Evolutionary conservation across 2,888 invertebrate genomes (phyloP).

Genomic region (Frankliniella fusca): DNA sequence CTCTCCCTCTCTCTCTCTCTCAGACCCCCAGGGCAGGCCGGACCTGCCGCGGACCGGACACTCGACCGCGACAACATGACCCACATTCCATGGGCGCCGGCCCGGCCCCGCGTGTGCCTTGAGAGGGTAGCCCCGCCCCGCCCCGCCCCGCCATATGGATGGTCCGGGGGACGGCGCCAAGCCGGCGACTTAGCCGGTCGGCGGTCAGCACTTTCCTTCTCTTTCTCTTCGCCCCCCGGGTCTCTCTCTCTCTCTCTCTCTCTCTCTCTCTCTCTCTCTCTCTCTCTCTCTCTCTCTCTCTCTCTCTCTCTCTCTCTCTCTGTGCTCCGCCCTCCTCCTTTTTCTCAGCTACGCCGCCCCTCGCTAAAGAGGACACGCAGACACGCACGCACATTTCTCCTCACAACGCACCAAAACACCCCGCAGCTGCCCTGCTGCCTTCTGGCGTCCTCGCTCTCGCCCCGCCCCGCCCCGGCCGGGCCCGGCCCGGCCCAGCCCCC

Average conservation of each 20-base stretch:
- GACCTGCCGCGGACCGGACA: no score
- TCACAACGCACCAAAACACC: no score
- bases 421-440: no score
- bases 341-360: no score
- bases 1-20: neutral
- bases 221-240: no score
- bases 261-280: conserved; percentile 32
- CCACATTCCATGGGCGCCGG: neutral
- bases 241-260: conserved; percentile 21
- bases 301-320: conserved; percentile 32
- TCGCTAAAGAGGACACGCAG: no score
- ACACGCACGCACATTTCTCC: no score
- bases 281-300: conserved; percentile 16
- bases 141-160: neutral
- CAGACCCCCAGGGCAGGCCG: neutral
- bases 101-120: neutral
- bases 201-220: neutral
- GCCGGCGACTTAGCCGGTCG: neutral
- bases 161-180: neutral
- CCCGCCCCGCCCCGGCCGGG: no score
- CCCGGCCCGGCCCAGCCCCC: no score
- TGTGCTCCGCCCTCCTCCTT: neutral
- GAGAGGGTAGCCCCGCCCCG: no score
- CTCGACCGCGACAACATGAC: neutral
- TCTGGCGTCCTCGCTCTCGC: no score